Conservation (phyloP, 2,113 vertebrate genomes). For the Toxostoma redivivum region DNA sequence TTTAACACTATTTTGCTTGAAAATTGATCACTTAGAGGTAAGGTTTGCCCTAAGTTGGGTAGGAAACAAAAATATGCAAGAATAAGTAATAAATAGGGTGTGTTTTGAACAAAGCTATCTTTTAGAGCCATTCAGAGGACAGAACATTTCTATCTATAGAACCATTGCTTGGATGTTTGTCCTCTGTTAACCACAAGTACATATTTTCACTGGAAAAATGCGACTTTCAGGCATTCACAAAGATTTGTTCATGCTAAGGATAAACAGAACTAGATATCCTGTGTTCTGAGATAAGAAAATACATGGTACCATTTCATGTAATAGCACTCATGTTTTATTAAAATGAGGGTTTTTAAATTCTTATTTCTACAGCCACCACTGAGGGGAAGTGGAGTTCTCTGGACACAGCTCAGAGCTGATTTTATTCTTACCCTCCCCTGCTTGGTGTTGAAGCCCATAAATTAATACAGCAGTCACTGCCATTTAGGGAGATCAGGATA, state of each 20-base stretch:
- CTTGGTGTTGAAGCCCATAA: neutral
- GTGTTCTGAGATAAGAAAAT: constrained; percentile 37
- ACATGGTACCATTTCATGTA: neutral
- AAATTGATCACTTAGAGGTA: constrained; percentile 36
- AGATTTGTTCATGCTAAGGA: constrained; percentile 30
- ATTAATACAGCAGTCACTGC: neutral
- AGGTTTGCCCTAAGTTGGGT: neutral
- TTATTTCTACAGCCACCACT: neutral
- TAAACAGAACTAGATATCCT: constrained; percentile 50
- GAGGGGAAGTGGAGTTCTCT: neutral
- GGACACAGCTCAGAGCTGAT: neutral
- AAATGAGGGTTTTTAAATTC: neutral
- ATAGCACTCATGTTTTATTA: constrained; percentile 39
- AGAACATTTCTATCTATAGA: constrained; percentile 36
- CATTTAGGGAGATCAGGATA: neutral
- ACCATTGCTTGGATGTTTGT: constrained; percentile 13
- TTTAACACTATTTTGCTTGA: constrained; percentile 56
- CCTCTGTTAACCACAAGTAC: constrained; percentile 19
- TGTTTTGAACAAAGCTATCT: constrained; percentile 19
- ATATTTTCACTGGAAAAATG: constrained; percentile 42
- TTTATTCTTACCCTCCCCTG: neutral
- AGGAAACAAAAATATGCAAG: constrained; percentile 43
- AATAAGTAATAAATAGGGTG: constrained; percentile 50
- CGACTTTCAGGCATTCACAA: neutral
- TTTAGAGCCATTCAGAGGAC: neutral